These are phyloP conservation scores for Chromis chromis DNA, from an alignment of 2,797 vertebrate species.

Conservation along the genomic window DNA sequence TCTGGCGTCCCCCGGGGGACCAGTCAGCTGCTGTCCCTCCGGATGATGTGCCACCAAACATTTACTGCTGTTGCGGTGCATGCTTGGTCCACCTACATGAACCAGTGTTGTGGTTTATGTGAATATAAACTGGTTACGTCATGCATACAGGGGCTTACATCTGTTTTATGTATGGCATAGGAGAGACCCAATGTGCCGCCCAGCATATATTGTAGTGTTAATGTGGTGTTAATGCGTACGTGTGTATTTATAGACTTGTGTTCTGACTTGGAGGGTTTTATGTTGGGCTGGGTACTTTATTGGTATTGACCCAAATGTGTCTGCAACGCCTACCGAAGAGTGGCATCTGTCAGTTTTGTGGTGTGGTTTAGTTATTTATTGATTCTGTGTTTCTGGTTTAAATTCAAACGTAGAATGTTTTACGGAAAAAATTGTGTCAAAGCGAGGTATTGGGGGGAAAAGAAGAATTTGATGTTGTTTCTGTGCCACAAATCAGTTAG, in stretches of 20 bases:
- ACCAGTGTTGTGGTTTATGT: constrained; percentile 37
- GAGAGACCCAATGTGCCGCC: constrained; percentile 9
- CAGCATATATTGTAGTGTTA: constrained; percentile 14
- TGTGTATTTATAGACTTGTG: constrained; percentile 36
- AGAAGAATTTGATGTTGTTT: too few species aligned
- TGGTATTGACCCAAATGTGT: constrained; percentile 15
- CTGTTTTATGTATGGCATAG: constrained; percentile 34
- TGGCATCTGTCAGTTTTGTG: neutral
- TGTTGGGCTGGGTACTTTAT: constrained; percentile 1
- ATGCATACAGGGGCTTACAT: constrained; percentile 29
- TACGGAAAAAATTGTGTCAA: too few species aligned
- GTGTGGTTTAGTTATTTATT: neutral
- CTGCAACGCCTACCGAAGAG: neutral
- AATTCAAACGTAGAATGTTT: neutral
- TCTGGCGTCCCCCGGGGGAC: constrained; percentile 36
- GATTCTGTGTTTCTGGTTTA: neutral
- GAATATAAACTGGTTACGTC: constrained; percentile 34
- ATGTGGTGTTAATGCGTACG: constrained; percentile 20
- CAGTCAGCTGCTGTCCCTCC: constrained; percentile 53
- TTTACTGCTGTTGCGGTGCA: constrained; percentile 28
- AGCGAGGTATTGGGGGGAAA: too few species aligned
- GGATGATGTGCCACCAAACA: constrained; percentile 44
- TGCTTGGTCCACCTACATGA: constrained; percentile 25
- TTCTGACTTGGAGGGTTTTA: constrained; percentile 25
- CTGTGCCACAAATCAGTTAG: too few species aligned